phyloP scores from a whole-genome alignment of 2,113 vertebrate species.

The Microcebus lehilahytsara region DNA sequence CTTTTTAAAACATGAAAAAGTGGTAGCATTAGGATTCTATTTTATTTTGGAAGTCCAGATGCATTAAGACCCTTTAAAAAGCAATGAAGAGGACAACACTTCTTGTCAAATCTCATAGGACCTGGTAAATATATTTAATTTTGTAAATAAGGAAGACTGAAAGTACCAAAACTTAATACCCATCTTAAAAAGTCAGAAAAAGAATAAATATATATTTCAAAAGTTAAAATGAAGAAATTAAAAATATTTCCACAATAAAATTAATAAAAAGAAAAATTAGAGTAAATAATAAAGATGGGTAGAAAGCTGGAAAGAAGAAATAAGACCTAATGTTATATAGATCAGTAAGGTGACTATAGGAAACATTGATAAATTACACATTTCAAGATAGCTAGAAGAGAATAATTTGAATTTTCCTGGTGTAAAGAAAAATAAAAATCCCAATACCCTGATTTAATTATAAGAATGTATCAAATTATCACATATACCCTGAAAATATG shows the following conservation, averaged over 20 bases:
- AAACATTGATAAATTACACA: no score
- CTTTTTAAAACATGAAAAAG: background rate
- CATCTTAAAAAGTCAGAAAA: background rate
- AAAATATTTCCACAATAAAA: background rate
- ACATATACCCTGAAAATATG: no score
- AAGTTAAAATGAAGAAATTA: background rate
- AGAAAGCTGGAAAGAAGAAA: background rate
- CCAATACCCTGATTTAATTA: no score
- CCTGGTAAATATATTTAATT: background rate
- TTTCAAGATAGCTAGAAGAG: no score
- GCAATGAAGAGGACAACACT: background rate
- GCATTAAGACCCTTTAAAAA: background rate
- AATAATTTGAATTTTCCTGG: no score
- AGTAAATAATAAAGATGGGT: background rate
- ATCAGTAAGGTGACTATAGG: no score
- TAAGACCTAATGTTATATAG: no score
- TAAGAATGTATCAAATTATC: no score
- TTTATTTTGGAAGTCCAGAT: background rate
- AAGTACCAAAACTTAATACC: background rate
- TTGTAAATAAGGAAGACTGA: background rate
- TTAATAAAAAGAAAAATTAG: background rate
- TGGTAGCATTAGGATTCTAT: background rate
- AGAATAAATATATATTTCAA: background rate
- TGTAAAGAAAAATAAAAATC: no score
- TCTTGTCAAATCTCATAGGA: background rate